Base-by-base conservation (phyloP, 2,888 invertebrate genomes). In the Elgonia sp. region DNA sequence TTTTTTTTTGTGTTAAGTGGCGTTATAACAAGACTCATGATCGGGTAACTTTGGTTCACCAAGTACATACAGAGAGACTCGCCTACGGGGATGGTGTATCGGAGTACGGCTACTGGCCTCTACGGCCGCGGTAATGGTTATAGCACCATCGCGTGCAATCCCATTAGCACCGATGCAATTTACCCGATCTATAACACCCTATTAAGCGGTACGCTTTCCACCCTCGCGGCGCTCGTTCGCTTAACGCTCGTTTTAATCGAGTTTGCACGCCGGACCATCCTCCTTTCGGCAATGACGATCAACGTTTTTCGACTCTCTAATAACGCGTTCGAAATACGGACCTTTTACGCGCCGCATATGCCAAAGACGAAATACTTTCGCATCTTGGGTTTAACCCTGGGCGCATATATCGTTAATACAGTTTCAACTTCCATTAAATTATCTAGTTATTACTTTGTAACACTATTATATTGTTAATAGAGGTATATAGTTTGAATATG, bases 161-260 rank as follows among this genome's bases (percentile, higher is more conserved):
- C 94, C 94, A 94, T 94, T 94, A 94, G 94, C 94, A 93, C 93
- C 93, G 93, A 94, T 94, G 94, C 94, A 94, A 94, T 94, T 94
- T 94, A 94, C 92, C 93, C 94, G 94, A 94, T 94, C 94, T 94
- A 94, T 94, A 94, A 94, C 94, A 94, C 94, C 94, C 94, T 94
- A 94, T 94, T 94, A 94, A 94, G 93, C 93, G 94, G 93, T 92
- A 91, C 93, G 93, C 93, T 93, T 92, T 92, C 92, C 92, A 91
- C 92, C 92, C 91, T 90, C 91, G 91, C 91, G 90, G 90, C 88
- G 90, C 90, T 91, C 92, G 92, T 92, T 92, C 93, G 93, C 93
- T 93, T 93, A 93, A 92, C 93, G 92, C 92, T 93, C 92, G 92
- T 93, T 93, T 93, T 93, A 88, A 88, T 88, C 88, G 88, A 88